phyloP scores from a whole-genome alignment of 1,140 invertebrate species.

The Cyclargus thomasi region DNA sequence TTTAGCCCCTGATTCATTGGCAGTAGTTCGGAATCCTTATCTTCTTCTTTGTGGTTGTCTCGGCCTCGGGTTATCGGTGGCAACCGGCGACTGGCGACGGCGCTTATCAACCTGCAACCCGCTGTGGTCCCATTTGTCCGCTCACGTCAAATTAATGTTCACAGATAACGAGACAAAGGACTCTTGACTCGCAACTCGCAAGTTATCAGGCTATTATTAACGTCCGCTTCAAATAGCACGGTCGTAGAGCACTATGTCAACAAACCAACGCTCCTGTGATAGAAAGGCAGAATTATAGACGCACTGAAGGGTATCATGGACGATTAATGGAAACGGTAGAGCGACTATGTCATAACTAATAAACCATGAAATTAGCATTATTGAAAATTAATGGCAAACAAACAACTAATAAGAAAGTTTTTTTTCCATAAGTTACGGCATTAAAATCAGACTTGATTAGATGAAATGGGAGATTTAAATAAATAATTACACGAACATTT shows the following conservation, averaged over 20 bases:
- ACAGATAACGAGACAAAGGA: constrained; percentile 21
- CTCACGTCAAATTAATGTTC: constrained; percentile 27
- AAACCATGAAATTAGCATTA: not conserved
- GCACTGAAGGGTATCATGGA: too few relatives aligned
- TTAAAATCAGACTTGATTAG: not conserved
- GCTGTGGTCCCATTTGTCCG: constrained; percentile 25
- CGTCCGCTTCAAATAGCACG: not conserved
- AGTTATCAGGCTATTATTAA: constrained; percentile 7
- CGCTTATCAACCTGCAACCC: constrained; percentile 47
- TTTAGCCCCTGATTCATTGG: not conserved
- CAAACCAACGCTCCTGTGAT: not conserved
- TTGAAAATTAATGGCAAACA: not conserved
- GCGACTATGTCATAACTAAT: too few relatives aligned
- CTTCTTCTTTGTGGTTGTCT: not conserved
- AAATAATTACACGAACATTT: not conserved
- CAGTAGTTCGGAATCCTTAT: not conserved
- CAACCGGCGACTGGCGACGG: constrained; percentile 20
- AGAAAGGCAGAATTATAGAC: not conserved
- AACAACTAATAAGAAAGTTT: not conserved
- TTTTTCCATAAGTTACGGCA: not conserved
- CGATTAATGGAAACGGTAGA: too few relatives aligned
- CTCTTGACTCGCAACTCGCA: not conserved
- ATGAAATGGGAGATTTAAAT: not conserved
- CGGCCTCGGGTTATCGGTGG: constrained; percentile 22
- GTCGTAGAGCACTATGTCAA: not conserved